Conservation (phyloP, 2,797 vertebrate species). For the Tamandua tetradactyla region DNA sequence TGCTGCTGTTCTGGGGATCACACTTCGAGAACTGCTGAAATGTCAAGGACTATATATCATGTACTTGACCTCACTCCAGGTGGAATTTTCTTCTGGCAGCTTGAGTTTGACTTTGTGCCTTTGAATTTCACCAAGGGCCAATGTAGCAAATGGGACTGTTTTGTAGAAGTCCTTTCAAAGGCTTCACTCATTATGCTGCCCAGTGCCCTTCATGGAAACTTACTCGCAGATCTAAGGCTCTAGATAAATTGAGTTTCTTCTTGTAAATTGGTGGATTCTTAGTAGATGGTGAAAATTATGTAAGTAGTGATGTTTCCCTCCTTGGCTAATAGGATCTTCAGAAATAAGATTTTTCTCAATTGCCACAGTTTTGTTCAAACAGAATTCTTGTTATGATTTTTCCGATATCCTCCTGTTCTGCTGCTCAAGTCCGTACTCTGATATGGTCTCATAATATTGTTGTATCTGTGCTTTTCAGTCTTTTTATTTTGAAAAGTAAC, state of each 20-base stretch:
- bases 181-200: background rate
- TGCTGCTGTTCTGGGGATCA: no score
- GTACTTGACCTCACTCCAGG: background rate
- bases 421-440: background rate
- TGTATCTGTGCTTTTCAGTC: background rate
- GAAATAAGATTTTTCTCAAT: background rate
- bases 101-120: background rate
- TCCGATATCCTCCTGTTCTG: background rate
- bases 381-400: background rate
- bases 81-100: background rate
- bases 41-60: fast-evolving
- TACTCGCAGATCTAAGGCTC: background rate
- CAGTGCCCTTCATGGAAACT: background rate
- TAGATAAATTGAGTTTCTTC: background rate
- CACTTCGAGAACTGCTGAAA: no score
- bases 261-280: background rate
- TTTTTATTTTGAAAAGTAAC: background rate
- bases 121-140: background rate
- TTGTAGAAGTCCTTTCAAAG: background rate
- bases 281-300: background rate
- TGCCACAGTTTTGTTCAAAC: background rate
- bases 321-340: background rate
- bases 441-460: background rate
- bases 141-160: no score
- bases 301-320: background rate